Evolutionary conservation across 2,888 invertebrate species (phyloP), one percentile per base, ranked within the genome.

Genomic region (Xiphydria camelus): DNA sequence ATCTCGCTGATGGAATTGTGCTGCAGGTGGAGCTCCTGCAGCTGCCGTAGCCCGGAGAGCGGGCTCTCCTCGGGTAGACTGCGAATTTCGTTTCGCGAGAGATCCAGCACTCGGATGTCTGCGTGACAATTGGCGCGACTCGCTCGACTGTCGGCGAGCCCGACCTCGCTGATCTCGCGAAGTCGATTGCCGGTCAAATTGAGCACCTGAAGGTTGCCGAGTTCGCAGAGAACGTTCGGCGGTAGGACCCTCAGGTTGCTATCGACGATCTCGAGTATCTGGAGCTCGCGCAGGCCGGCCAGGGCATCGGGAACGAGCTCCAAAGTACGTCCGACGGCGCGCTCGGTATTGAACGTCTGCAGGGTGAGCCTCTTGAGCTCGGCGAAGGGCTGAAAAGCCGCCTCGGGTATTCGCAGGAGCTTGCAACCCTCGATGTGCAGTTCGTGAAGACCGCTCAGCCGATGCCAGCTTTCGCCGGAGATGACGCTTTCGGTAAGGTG

Each of bases 141-240:
- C 18, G 73, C 72, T 5, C 67, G 66, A 44, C 53, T 65, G 52
- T 65, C 71, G 10, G 77, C 74, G 63, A 91, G 85, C 36, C 91
- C 91, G 53, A 93, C 79, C 62, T 87, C 83, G 54, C 88, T 87
- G 4, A 90, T 82, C 55, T 87, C 88, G 57, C 85, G 83, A 57
- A 94, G 83, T 64, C 88, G 85, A 78, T 94, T 94, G 57, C 85
- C 81, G 38, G 93, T 93, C 66, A 94, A 80, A 80, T 94, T 94
- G 39, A 94, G 78, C 54, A 86, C 83, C 73, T 89, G 89, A 49
- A 93, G 79, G 76, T 88, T 91, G 62, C 85, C 83, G 69, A 92
- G 77, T 33, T 85, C 83, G 77, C 93, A 93, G 72, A 92, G 88
- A 53, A 85, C 83, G 62, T 86, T 87, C 59, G 88, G 86, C 32